Evolutionary conservation across 30 jellyfish, hydroid and myxozoan genomes (phyloP).

Genomic region (Turritopsis dohrnii): DNA sequence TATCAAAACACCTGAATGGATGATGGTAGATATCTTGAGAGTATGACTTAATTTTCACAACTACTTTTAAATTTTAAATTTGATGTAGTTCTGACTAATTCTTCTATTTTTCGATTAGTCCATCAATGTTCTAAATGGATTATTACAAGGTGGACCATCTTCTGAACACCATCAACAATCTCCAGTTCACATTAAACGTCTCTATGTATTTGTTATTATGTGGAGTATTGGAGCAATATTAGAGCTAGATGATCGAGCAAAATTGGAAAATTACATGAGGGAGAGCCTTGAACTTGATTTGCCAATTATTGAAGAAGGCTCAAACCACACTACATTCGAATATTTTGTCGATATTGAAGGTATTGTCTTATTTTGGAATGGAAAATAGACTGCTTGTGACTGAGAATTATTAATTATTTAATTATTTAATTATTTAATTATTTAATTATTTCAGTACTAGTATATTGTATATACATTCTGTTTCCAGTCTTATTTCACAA

Average conservation of each 20-base stretch:
- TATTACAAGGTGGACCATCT: background rate
- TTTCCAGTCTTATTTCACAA: too few relatives aligned
- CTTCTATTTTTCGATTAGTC: background rate
- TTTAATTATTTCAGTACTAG: too few relatives aligned
- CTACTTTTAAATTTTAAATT: too few relatives aligned
- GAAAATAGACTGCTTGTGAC: too few relatives aligned
- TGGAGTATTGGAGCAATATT: constrained; percentile 90
- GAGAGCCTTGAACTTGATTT: constrained; percentile 53
- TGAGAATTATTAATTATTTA: too few relatives aligned
- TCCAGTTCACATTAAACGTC: constrained; percentile 34
- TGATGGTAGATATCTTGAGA: too few relatives aligned
- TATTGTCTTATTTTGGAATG: too few relatives aligned
- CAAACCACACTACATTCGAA: constrained; percentile 62
- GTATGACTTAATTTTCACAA: too few relatives aligned
- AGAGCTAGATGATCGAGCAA: constrained; percentile 73
- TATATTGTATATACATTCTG: too few relatives aligned
- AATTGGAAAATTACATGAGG: constrained; percentile 67
- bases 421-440: too few relatives aligned
- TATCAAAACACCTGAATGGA: too few relatives aligned
- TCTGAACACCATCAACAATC: background rate
- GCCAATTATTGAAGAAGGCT: constrained; percentile 43
- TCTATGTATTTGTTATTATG: constrained; percentile 69
- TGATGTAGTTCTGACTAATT: background rate
- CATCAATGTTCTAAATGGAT: background rate
- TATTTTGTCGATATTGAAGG: constrained; percentile 72